Percentiles rank a stretch among this genome's conserved stretches.
Conservation (phyloP, 2,797 vertebrate species). For the Chloroceryle inda region DNA sequence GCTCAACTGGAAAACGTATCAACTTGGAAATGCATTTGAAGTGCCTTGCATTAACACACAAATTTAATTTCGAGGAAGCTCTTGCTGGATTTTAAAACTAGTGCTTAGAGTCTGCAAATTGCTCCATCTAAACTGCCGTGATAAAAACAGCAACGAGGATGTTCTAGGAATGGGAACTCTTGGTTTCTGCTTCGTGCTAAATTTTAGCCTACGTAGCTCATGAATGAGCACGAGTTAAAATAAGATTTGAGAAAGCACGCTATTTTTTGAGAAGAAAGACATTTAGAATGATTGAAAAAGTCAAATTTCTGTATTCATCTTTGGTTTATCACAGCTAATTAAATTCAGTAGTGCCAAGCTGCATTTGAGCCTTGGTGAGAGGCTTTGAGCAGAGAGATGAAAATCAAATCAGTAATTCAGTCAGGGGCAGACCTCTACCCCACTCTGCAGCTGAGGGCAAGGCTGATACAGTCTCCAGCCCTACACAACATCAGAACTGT, state of each 20-base stretch:
- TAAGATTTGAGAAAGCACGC: not conserved
- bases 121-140: not conserved
- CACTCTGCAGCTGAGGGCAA: not conserved
- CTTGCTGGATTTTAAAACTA: constrained; percentile 3
- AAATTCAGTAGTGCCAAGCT: not conserved
- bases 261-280: not conserved
- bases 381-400: not conserved
- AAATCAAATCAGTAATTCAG: not conserved
- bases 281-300: not conserved
- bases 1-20: constrained; percentile 12
- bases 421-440: too few species aligned
- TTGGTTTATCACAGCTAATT: not conserved
- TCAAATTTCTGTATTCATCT: not conserved
- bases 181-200: not conserved
- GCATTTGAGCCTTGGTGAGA: not conserved
- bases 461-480: not conserved
- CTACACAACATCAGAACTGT: not conserved
- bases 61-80: constrained; percentile 27
- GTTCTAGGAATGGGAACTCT: not conserved
- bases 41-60: not conserved
- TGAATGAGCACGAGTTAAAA: not conserved
- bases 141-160: not conserved
- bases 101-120: not conserved
- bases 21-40: constrained; percentile 3
- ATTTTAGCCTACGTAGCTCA: not conserved